Conservation (phyloP, 1,140 invertebrate species). For the Globodera rostochiensis region DNA sequence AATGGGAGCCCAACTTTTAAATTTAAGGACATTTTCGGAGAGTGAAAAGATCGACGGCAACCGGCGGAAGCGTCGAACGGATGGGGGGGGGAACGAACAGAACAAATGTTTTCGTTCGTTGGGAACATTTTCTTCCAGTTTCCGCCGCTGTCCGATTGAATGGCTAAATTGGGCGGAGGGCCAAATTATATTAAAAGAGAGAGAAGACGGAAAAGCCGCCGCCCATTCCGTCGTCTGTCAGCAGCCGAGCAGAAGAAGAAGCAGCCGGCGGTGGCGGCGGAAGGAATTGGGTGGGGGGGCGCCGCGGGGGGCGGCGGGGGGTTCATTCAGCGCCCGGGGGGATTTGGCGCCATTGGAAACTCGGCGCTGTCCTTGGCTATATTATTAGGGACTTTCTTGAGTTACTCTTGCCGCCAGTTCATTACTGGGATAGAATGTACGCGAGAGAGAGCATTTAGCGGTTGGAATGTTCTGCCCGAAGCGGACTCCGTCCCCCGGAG, state of each 20-base stretch:
- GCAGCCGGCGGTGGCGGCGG: background rate
- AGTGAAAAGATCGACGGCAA: background rate
- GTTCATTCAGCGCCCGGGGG: too few relatives aligned
- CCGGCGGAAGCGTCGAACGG: background rate
- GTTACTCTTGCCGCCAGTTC: too few relatives aligned
- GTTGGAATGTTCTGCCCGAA: too few relatives aligned
- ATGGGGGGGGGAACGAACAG: background rate
- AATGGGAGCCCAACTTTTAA: too few relatives aligned
- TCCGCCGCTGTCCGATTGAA: background rate
- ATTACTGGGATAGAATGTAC: too few relatives aligned
- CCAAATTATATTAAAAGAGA: constrained; percentile 11
- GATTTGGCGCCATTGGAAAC: background rate
- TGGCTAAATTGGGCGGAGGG: constrained; percentile 12
- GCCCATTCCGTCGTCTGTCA: background rate
- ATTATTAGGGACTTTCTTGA: too few relatives aligned
- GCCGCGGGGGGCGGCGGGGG: too few relatives aligned
- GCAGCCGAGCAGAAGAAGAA: background rate
- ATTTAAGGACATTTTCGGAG: too few relatives aligned
- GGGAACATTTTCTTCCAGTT: background rate
- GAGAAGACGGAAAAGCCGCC: background rate
- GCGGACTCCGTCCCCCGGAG: too few relatives aligned
- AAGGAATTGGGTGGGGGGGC: too few relatives aligned
- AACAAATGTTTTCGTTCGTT: background rate
- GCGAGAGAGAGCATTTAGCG: too few relatives aligned
- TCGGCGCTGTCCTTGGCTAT: too few relatives aligned